phyloP scores from a whole-genome alignment of 2,113 vertebrate genomes.

The Lonchura striata region DNA sequence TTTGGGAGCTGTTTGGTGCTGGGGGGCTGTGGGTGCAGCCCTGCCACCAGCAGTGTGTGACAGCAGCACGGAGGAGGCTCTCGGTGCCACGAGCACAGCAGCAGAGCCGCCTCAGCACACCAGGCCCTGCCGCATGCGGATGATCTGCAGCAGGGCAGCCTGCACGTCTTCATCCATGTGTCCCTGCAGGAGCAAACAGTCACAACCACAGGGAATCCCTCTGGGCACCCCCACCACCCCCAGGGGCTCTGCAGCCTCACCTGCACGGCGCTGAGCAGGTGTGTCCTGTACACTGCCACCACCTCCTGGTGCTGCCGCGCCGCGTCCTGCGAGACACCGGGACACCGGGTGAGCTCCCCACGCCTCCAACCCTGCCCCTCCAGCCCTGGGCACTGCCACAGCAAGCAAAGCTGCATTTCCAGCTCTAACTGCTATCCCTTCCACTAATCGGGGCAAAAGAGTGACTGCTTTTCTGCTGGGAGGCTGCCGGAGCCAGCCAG shows the following conservation, averaged over 20 bases:
- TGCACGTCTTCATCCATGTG: constrained; percentile 99
- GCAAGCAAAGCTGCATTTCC: not conserved
- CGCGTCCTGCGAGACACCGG: constrained; percentile 76
- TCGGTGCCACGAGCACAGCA: too few relatives aligned
- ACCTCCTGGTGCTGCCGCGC: constrained; percentile 94
- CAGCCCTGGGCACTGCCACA: not conserved
- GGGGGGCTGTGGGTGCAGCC: not conserved
- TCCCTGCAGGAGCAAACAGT: constrained; percentile 74
- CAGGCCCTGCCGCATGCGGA: constrained; percentile 95
- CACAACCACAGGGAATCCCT: not conserved
- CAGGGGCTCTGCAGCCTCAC: constrained; percentile 53
- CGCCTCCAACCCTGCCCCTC: not conserved
- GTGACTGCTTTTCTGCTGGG: not conserved
- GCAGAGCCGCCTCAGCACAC: constrained; percentile 84
- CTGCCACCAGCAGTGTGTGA: not conserved
- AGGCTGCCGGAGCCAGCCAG: not conserved
- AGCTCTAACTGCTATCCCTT: not conserved
- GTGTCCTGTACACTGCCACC: constrained; percentile 92
- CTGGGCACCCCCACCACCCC: fast-evolving
- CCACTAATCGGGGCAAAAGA: not conserved
- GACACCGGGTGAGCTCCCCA: not conserved
- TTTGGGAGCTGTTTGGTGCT: not conserved
- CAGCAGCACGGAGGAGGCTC: fast-evolving
- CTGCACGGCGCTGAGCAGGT: constrained; percentile 97
- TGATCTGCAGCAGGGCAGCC: constrained; percentile 94